Evolutionary conservation across 2,797 vertebrate species (phyloP).

Genomic region (Mus caroli): DNA sequence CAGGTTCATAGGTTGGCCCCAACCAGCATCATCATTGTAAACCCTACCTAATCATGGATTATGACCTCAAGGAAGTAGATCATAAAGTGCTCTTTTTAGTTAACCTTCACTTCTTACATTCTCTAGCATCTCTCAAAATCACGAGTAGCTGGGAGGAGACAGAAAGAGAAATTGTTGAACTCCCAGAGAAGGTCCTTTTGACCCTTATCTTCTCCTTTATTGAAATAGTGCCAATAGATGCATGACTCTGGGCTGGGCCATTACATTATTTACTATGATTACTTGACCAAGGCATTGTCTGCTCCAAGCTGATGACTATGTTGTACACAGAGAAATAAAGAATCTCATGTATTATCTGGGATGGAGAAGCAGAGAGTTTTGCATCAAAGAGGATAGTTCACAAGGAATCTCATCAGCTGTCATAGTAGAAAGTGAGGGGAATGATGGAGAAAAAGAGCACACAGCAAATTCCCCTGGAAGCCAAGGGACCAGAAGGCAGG

Average conservation of each 20-base stretch:
- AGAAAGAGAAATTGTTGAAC: not conserved
- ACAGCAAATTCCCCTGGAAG: not conserved
- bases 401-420: not conserved
- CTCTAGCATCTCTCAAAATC: not conserved
- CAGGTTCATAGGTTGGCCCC: not conserved
- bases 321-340: too few species aligned
- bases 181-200: not conserved
- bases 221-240: not conserved
- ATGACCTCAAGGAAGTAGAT: not conserved
- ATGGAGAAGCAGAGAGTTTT: not conserved
- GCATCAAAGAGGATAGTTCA: not conserved
- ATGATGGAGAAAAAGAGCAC: not conserved
- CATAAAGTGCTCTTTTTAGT: not conserved
- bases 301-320: not conserved
- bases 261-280: not conserved
- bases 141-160: accelerated
- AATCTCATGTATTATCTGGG: not conserved
- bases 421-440: accelerated
- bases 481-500: accelerated
- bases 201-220: too few species aligned
- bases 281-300: not conserved
- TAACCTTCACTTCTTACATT: too few species aligned
- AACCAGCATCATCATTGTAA: not conserved
- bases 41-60: not conserved
- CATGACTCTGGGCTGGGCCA: not conserved